Conservation (phyloP, 2,797 vertebrate genomes). For the Lepilemur ruficaudatus region DNA sequence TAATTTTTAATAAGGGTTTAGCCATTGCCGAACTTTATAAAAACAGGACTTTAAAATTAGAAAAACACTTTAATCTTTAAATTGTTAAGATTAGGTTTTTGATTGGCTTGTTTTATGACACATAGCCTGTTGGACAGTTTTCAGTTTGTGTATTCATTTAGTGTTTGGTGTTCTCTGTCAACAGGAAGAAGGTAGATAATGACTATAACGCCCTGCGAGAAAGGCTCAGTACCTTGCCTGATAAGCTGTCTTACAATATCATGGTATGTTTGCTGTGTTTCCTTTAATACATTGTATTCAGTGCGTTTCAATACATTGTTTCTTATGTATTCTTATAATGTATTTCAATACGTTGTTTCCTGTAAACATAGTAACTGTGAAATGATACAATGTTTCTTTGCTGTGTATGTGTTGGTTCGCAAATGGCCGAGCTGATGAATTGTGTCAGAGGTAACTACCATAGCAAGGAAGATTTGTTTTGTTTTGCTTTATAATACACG, state of each 20-base stretch:
- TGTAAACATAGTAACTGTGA: not conserved
- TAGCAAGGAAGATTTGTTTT: slow-evolving; percentile 1
- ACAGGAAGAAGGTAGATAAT: slow-evolving; percentile 93
- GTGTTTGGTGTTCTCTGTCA: slow-evolving; percentile 64
- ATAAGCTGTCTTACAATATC: slow-evolving; percentile 94
- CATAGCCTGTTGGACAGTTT: not conserved
- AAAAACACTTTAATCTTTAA: not conserved
- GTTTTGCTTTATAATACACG: slow-evolving; percentile 49
- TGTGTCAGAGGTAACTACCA: not conserved
- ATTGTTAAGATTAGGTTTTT: not conserved
- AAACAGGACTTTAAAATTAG: not conserved
- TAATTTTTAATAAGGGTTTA: not conserved
- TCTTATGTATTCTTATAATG: too few species aligned
- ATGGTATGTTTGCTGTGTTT: slow-evolving; percentile 88
- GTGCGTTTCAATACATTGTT: too few species aligned
- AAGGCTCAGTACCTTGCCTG: slow-evolving; percentile 92
- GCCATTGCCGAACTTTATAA: not conserved
- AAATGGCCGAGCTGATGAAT: not conserved
- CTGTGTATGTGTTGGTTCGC: not conserved
- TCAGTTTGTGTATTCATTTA: slow-evolving; percentile 59
- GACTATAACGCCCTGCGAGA: slow-evolving; percentile 94
- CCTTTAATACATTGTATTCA: not conserved
- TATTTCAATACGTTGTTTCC: not conserved
- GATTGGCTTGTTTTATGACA: not conserved
- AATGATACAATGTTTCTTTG: not conserved